Evolutionary conservation across 1,140 invertebrate species (phyloP), one percentile per base, ranked within the genome.

Genomic region (Oryctes rhinoceros): DNA sequence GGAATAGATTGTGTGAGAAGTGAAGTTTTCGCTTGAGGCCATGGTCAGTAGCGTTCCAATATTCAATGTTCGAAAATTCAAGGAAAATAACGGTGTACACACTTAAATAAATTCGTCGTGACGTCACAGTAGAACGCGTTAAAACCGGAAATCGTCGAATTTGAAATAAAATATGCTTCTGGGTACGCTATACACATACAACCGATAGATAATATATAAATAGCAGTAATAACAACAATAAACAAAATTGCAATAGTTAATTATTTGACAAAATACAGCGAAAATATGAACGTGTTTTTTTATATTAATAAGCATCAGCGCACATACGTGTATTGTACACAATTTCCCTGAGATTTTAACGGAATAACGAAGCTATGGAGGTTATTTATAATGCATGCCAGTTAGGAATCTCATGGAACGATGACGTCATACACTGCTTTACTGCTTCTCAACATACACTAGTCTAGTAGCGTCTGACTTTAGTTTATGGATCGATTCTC

Each of bases 381-480:
- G 82, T 83, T 83, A 84, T 84, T 84, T 82, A 84, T 84, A 83
- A 84, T 83, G 80, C 81, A 82, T 81, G 80, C 80, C 71, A 84
- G 81, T 83, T 76, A 82, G 82, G 80, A 84, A 84, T 82, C 80
- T 83, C 80, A 83, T 83, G 81, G 82, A 82, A 75, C 82, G 48
- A 82, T 84, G 83, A 84, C 83, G 83, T 84, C 82, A 84, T 80
- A 49, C 80, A 81, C 65, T 18, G 49, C 49, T 53, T 53, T 53
- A 13, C 49, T 53, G 49, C 49, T 53, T 53, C 49, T 53, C 13
- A 53, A 53, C 49, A 53, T 53, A 53, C 49, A 76, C 78, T 44
- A 78, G 79, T 82, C 71, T 76, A 80, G 48, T 75, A 67, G 30
- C 48, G 37, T 35, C 59, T 53, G 80, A 81, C 80, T 18, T 35